Percentiles rank a stretch among this genome's conserved stretches.
phyloP scores from a whole-genome alignment of 2,888 invertebrate genomes.

The Lepas anatifera region DNA sequence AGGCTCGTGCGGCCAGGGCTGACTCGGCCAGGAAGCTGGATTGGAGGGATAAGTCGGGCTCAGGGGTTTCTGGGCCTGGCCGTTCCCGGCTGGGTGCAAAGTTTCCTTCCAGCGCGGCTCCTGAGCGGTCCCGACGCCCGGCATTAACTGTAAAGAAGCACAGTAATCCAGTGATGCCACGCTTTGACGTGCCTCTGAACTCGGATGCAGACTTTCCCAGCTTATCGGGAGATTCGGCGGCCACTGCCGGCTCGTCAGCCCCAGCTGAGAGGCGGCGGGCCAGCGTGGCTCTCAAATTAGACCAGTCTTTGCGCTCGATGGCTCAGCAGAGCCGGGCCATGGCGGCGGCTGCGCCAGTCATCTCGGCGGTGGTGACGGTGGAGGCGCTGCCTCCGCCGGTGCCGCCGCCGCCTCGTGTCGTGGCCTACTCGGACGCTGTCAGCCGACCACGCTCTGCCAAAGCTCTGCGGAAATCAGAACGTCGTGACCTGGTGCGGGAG shows the following conservation, averaged over 20 bases:
- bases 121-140: neutral
- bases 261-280: neutral
- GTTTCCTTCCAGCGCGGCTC: neutral
- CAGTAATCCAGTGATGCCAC: neutral
- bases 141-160: neutral
- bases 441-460: neutral
- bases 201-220: neutral
- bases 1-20: no score
- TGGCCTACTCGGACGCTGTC: neutral
- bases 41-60: no score
- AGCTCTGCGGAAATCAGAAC: neutral
- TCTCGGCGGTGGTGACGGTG: neutral
- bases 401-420: neutral
- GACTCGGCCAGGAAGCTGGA: no score
- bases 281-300: constrained; percentile 3
- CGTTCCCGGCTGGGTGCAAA: neutral
- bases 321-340: neutral
- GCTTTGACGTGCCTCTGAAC: neutral
- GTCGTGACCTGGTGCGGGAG: neutral
- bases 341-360: neutral
- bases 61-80: no score
- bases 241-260: neutral
- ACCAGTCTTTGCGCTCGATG: constrained; percentile 7
- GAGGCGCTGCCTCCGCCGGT: neutral
- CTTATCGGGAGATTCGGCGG: neutral